These are phyloP conservation scores for Aethina tumida DNA, from an alignment of 1,140 invertebrate species.

Conservation along the genomic window DNA sequence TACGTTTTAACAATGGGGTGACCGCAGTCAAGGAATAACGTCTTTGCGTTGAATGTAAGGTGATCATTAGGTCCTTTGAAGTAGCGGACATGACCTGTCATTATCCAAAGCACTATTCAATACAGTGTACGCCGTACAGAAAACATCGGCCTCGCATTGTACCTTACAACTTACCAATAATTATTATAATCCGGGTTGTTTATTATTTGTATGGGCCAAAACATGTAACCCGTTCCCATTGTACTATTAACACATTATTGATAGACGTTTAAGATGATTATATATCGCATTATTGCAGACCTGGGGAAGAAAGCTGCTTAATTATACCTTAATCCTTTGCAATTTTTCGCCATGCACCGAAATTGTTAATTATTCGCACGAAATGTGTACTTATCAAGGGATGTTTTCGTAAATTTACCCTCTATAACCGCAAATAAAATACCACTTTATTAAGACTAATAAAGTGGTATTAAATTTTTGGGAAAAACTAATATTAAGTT, in stretches of 20 bases:
- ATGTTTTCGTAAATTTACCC: too few relatives aligned
- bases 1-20: slow-evolving; percentile 5
- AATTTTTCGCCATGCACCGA: too few relatives aligned
- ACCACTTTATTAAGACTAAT: too few relatives aligned
- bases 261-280: slow-evolving; percentile 11
- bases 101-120: slow-evolving; percentile 6
- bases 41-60: slow-evolving; percentile 1
- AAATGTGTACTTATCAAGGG: too few relatives aligned
- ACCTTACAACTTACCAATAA: not conserved
- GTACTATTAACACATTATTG: slow-evolving; percentile 7
- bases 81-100: slow-evolving; percentile 6
- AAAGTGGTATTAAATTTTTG: too few relatives aligned
- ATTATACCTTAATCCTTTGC: too few relatives aligned
- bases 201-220: slow-evolving; percentile 2
- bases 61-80: slow-evolving; percentile 7
- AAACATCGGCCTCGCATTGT: slow-evolving; percentile 1
- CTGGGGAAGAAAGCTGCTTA: too few relatives aligned
- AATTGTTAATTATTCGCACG: too few relatives aligned
- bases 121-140: not conserved
- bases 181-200: slow-evolving; percentile 7
- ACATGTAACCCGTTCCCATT: slow-evolving; percentile 1
- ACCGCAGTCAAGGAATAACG: slow-evolving; percentile 1
- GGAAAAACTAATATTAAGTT: too few relatives aligned
- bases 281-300: not conserved
- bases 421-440: too few relatives aligned